phyloP scores from a whole-genome alignment of 2,113 vertebrate genomes.

The Ariopsis seemanni region DNA sequence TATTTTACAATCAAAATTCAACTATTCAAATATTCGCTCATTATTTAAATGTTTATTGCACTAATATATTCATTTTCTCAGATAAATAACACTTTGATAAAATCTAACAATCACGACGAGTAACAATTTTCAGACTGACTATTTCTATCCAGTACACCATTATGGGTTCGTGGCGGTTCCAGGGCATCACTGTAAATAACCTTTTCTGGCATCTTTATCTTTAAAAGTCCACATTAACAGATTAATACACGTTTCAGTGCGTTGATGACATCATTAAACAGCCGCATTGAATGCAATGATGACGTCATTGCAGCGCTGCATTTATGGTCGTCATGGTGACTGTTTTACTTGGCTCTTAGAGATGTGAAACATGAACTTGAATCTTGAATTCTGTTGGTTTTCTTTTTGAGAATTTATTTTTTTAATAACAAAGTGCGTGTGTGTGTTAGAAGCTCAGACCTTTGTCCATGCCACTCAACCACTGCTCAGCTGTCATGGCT shows the following conservation, averaged over 20 bases:
- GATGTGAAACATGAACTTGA: background rate
- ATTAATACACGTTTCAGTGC: too few relatives aligned
- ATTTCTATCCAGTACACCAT: too few relatives aligned
- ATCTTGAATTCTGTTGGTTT: background rate
- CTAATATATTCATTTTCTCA: too few relatives aligned
- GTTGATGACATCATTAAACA: too few relatives aligned
- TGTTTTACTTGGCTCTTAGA: background rate
- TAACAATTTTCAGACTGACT: too few relatives aligned
- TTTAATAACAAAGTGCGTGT: background rate
- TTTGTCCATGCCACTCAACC: conserved; percentile 86
- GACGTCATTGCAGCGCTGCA: background rate
- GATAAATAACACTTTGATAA: too few relatives aligned
- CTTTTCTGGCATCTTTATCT: too few relatives aligned
- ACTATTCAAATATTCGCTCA: too few relatives aligned
- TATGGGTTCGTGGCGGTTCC: background rate
- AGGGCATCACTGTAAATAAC: background rate
- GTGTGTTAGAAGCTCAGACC: conserved; percentile 71
- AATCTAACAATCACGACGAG: too few relatives aligned
- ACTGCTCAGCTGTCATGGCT: conserved; percentile 84
- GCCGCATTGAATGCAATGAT: background rate
- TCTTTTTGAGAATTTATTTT: background rate
- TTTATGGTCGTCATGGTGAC: background rate
- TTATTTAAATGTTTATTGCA: too few relatives aligned
- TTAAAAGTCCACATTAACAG: too few relatives aligned
- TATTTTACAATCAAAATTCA: background rate